Percentiles rank a stretch among this genome's conserved stretches.
phyloP scores from a whole-genome alignment of 1,140 invertebrate species.

The Acromyrmex echinatior region DNA sequence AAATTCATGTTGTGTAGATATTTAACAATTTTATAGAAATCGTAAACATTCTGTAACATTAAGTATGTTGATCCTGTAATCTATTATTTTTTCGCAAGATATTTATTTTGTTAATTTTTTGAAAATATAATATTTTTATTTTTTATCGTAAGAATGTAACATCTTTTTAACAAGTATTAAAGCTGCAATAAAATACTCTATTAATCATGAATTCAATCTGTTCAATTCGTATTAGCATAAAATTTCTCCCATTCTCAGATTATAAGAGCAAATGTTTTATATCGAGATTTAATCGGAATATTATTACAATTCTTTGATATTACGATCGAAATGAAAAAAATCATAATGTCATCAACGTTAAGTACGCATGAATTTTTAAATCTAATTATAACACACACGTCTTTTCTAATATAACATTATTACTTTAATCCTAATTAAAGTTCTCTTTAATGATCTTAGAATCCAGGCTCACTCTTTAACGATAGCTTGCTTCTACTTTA shows the following conservation, averaged over 20 bases:
- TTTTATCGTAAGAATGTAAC: neutral
- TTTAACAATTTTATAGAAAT: neutral
- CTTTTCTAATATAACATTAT: neutral
- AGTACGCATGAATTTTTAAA: neutral
- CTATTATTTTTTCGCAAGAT: neutral
- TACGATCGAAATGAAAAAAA: neutral
- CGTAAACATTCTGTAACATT: neutral
- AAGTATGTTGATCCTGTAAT: neutral
- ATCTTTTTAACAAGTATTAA: conserved; percentile 32
- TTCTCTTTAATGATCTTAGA: conserved; percentile 12
- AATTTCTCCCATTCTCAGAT: conserved; percentile 22
- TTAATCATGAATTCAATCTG: conserved; percentile 72
- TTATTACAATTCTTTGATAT: neutral
- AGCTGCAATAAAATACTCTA: conserved; percentile 58
- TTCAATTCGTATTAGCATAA: conserved; percentile 75
- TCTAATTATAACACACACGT: neutral
- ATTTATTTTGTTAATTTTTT: neutral
- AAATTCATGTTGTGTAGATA: neutral
- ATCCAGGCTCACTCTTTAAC: conserved; percentile 24
- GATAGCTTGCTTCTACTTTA: neutral
- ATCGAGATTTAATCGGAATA: neutral
- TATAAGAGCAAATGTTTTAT: neutral
- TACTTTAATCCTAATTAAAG: neutral
- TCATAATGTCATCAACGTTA: neutral
- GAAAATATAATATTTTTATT: neutral